Evolutionary conservation across 2,797 vertebrate species (phyloP), one percentile per base, ranked within the genome.

Genomic region (Perodicticus potto): DNA sequence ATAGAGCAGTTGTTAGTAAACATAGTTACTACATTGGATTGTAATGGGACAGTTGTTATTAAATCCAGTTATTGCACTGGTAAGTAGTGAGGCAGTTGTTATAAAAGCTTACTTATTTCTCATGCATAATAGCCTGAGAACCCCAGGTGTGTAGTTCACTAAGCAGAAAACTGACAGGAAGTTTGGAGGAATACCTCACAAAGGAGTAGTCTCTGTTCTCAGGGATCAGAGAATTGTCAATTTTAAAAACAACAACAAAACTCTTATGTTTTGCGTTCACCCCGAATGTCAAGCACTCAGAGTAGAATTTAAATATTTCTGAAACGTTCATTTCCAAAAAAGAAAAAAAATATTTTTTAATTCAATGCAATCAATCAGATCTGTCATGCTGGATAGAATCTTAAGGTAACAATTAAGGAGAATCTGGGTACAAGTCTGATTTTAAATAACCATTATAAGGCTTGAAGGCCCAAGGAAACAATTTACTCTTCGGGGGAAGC

Each of bases 241-340:
- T 78, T 89, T 49, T 63, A 45, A 37, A 57, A 37, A 78, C n/a
- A 25, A n/a, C 13, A 69, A 73, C 25, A 57, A 25, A 55, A 22
- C 29, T 57, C 9, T 72, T 80, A 11, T 43, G 20, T 57, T 77
- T 81, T 65, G 32, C 49, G 7, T 91, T 86, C 4, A 67, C 9
- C 19, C n/a, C 73, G 65, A 78, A 93, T 49, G 37, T 67, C 12
- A 76, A 77, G 37, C 32, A 65, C 14, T 89, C n/a, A 65, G 6
- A 85, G 43, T 87, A 91, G 67, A 86, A 80, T 86, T 87, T 84
- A 86, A 91, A 80, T 93, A 92, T 93, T 93, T 93, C 53, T 37
- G 6, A 85, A 59, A 91, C 87, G 16, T 95, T 95, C 11, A 88
- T 69, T 95, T 83, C 57, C 65, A 88, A 88, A 25, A 7, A 53